Percentiles rank a stretch among this genome's conserved stretches.
phyloP scores from a whole-genome alignment of 2,888 invertebrate species.

The Euzophera pinguis region DNA sequence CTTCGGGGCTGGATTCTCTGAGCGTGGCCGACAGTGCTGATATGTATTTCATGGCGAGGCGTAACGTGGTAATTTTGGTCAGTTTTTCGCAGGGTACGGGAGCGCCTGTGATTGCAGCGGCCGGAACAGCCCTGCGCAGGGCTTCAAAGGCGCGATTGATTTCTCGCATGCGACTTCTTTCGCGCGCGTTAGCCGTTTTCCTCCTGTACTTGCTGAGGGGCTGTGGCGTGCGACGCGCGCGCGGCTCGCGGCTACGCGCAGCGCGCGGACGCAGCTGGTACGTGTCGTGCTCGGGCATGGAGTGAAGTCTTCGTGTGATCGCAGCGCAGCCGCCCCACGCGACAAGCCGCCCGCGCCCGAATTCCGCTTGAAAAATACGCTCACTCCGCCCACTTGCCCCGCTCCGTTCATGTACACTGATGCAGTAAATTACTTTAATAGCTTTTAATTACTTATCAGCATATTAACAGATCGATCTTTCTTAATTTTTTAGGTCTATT shows the following conservation, averaged over 20 bases:
- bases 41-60: conserved; percentile 94
- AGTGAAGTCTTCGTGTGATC: conserved; percentile 38
- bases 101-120: conserved; percentile 71
- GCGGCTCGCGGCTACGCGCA: conserved; percentile 70
- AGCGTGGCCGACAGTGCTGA: conserved; percentile 85
- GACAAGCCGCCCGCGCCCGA: conserved; percentile 53
- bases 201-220: conserved; percentile 93
- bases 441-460: too few species aligned
- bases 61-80: conserved; percentile 93
- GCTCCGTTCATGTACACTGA: conserved; percentile 69
- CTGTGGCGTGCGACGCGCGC: conserved; percentile 82
- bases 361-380: conserved; percentile 69
- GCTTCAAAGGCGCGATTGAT: conserved; percentile 94
- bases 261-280: conserved; percentile 77
- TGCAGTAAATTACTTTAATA: conserved; percentile 24
- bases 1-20: conserved; percentile 53
- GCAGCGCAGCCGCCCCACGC: conserved; percentile 38
- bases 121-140: conserved; percentile 87
- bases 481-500: too few species aligned
- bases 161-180: conserved; percentile 92
- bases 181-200: conserved; percentile 94
- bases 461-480: too few species aligned
- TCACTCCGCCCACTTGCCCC: conserved; percentile 65
- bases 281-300: conserved; percentile 78
- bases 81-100: conserved; percentile 85